A percentile compares a stretch with the other conserved stretches of the same genome.
phyloP scores from a whole-genome alignment of 2,113 vertebrate species.

The Saiga tatarica region DNA sequence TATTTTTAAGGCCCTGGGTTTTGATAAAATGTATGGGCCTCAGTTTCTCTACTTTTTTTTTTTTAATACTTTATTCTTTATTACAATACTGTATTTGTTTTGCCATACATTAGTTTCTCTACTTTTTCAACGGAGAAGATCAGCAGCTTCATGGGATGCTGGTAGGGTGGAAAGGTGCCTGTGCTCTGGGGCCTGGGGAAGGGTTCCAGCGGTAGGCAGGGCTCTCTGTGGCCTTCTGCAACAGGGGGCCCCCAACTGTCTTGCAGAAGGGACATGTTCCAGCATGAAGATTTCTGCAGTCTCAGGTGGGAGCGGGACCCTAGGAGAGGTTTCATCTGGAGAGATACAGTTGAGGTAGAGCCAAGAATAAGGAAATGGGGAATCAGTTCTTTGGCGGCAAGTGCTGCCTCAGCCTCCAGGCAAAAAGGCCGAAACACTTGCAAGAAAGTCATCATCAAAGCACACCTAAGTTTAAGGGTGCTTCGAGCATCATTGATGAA shows the following conservation, averaged over 20 bases:
- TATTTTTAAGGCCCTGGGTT: neutral
- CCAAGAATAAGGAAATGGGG: neutral
- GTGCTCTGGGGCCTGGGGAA: neutral
- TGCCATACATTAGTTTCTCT: too few species aligned
- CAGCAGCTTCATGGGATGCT: neutral
- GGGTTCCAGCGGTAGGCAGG: neutral
- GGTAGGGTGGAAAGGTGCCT: neutral
- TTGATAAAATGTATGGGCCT: slow-evolving; percentile 4
- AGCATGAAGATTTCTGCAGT: neutral
- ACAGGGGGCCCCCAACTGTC: neutral
- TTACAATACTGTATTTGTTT: too few species aligned
- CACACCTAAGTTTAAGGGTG: neutral
- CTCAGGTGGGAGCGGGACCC: neutral
- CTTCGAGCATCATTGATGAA: neutral
- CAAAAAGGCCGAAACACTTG: neutral
- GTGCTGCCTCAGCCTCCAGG: neutral
- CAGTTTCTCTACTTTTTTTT: neutral
- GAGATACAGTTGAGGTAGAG: neutral
- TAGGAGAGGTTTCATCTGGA: neutral
- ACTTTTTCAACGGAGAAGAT: neutral
- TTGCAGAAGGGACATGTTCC: neutral
- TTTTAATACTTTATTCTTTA: too few species aligned
- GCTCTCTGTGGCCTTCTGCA: neutral
- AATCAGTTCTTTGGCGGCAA: neutral
- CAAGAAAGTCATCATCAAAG: neutral